Conservation (phyloP, 2,113 vertebrate species). For the Amphiprion percula region DNA sequence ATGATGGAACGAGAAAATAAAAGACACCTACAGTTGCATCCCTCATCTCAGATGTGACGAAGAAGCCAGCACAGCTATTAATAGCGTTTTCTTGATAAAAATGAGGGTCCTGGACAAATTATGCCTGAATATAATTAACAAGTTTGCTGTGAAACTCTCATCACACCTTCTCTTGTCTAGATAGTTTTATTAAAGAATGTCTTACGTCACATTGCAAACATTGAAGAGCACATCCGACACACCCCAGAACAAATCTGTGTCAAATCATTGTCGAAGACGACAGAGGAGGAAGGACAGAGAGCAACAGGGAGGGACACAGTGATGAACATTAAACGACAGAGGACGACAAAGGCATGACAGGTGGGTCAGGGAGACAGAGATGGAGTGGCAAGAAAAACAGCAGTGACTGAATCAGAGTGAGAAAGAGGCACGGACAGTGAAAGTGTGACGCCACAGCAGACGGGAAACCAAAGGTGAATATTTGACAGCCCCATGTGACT, state of each 20-base stretch:
- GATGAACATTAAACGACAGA: background rate
- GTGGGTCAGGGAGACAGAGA: background rate
- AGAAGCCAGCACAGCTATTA: background rate
- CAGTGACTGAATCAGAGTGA: background rate
- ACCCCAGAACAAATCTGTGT: background rate
- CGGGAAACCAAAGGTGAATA: conserved; percentile 22
- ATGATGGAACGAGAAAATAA: too few relatives aligned
- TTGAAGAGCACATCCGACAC: background rate
- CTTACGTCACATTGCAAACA: background rate
- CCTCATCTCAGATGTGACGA: background rate
- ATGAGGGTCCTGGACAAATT: too few relatives aligned
- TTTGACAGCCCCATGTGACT: conserved; percentile 42
- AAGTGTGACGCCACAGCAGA: background rate
- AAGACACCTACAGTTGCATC: too few relatives aligned
- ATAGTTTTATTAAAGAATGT: background rate
- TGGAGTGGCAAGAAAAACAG: background rate
- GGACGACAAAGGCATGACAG: background rate
- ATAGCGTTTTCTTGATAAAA: background rate
- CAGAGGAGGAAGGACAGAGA: too few relatives aligned
- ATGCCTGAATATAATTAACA: too few relatives aligned
- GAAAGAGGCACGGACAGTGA: background rate
- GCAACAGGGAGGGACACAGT: background rate
- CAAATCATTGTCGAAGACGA: background rate
- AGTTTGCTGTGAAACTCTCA: too few relatives aligned
- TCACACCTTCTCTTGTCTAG: background rate